Evolutionary conservation across 30 jellyfish, hydroid and myxozoan genomes (phyloP).

Genomic region (Pelagia noctiluca): DNA sequence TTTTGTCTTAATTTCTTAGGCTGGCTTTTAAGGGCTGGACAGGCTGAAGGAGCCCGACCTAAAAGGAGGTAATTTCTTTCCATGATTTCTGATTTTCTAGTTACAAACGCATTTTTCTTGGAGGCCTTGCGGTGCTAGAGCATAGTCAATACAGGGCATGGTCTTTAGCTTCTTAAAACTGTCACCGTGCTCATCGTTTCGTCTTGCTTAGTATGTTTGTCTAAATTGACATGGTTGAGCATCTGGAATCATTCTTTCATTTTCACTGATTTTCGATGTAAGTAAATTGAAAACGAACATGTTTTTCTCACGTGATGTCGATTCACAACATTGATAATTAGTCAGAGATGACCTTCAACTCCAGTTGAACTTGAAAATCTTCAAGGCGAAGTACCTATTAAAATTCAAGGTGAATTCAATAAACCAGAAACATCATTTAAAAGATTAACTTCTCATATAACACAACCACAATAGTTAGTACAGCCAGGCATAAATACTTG

Average conservation of each 20-base stretch:
- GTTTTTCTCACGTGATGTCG: too few relatives aligned
- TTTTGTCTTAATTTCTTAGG: too few relatives aligned
- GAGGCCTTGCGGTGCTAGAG: background rate
- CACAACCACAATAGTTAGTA: too few relatives aligned
- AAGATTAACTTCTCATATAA: too few relatives aligned
- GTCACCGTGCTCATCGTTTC: background rate
- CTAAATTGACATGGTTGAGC: background rate
- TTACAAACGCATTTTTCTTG: background rate
- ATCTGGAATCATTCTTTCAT: background rate
- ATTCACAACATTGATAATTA: too few relatives aligned
- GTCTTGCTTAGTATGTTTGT: background rate
- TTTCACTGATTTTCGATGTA: background rate
- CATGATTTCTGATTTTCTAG: background rate
- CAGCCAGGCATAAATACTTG: too few relatives aligned
- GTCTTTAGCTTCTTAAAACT: background rate
- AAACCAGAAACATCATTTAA: too few relatives aligned
- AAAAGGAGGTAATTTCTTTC: constrained; percentile 55
- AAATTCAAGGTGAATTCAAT: too few relatives aligned
- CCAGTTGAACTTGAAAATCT: too few relatives aligned
- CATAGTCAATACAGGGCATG: background rate
- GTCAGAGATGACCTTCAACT: too few relatives aligned
- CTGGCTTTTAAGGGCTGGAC: constrained; percentile 72
- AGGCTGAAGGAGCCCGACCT: constrained; percentile 79
- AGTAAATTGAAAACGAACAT: too few relatives aligned
- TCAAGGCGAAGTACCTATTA: too few relatives aligned